phyloP scores from a whole-genome alignment of 2,113 vertebrate genomes.

The Lutjanus erythropterus region DNA sequence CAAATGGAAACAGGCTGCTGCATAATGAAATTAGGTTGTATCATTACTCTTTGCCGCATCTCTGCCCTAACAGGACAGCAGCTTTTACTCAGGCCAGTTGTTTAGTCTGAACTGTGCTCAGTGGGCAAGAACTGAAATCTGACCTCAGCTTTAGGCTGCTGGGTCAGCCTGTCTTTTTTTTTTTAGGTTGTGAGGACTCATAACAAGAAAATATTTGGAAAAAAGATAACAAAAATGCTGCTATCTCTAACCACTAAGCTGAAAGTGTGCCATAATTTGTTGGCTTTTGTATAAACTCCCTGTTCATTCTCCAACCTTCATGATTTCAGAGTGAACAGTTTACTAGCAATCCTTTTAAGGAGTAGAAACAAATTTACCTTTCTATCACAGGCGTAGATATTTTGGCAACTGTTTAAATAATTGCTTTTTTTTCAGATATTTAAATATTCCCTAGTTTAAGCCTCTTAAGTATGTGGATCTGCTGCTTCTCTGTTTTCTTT shows the following conservation, averaged over 20 bases:
- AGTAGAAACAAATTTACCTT: background rate
- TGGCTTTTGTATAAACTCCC: background rate
- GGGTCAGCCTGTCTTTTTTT: conserved; percentile 18
- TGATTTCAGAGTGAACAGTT: background rate
- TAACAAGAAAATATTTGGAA: background rate
- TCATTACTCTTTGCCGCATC: conserved; percentile 8
- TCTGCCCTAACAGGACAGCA: conserved; percentile 14
- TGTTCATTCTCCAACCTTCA: background rate
- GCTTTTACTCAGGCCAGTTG: conserved; percentile 37
- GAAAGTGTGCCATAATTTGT: background rate
- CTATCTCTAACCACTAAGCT: background rate
- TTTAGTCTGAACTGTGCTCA: conserved; percentile 50
- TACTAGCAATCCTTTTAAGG: background rate
- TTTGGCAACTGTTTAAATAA: too few relatives aligned
- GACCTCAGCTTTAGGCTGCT: conserved; percentile 1
- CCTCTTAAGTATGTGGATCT: background rate
- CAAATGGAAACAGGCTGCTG: conserved; percentile 28
- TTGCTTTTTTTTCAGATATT: too few relatives aligned
- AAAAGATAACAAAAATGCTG: background rate
- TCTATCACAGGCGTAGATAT: too few relatives aligned
- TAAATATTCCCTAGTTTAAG: too few relatives aligned
- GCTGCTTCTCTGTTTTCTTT: too few relatives aligned
- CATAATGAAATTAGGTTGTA: background rate
- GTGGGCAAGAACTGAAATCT: conserved; percentile 27
- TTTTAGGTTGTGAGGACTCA: background rate